A percentile compares a stretch with the other conserved stretches of the same genome.
These are phyloP conservation scores for Brenthis ino DNA, from an alignment of 2,888 invertebrate species.

Conservation along the genomic window DNA sequence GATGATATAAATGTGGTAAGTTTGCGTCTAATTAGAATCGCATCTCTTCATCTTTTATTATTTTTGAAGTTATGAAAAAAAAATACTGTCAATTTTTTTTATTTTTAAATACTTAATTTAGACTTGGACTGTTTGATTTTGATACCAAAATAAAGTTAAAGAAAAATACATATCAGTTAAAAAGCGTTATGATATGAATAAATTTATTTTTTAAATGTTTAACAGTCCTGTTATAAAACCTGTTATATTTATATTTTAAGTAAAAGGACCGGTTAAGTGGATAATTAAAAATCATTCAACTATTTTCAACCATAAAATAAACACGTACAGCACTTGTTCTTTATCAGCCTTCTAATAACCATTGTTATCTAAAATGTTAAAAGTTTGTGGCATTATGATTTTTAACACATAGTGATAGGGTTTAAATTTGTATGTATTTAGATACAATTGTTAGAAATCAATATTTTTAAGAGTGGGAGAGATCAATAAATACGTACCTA, in stretches of 20 bases:
- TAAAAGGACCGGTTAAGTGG: too few relatives aligned
- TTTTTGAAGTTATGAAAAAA: not conserved
- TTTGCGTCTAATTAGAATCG: not conserved
- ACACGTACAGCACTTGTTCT: conserved; percentile 2
- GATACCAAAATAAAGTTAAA: too few relatives aligned
- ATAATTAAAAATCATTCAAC: not conserved
- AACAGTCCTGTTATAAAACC: too few relatives aligned
- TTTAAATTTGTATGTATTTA: conserved; percentile 9
- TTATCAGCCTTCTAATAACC: conserved; percentile 1
- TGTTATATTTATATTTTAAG: too few relatives aligned
- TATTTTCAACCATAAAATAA: not conserved
- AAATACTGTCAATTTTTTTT: not conserved
- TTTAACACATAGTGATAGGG: conserved; percentile 47
- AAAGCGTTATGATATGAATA: too few relatives aligned
- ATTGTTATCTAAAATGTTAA: conserved; percentile 1
- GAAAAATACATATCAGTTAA: too few relatives aligned
- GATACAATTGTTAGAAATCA: conserved; percentile 18
- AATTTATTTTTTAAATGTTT: too few relatives aligned
- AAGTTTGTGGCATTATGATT: conserved; percentile 3
- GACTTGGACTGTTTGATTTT: too few relatives aligned
- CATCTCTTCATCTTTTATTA: not conserved
- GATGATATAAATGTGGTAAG: conserved; percentile 7
- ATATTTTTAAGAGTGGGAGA: conserved; percentile 29
- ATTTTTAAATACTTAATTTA: too few relatives aligned
- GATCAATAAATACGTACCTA: conserved; percentile 25